phyloP scores from a whole-genome alignment of 2,113 vertebrate genomes.

The mouse (Mus musculus) region GRCm39 chr7:92509501-92510000 shows the following conservation, averaged over 20 bases:
- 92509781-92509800: constrained; percentile 21
- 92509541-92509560: constrained; percentile 56
- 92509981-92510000: background rate
- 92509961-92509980: background rate
- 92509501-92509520: constrained; percentile 73
- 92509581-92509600: constrained; percentile 47
- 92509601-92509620: background rate
- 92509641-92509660: constrained; percentile 3
- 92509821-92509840: background rate
- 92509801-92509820: constrained; percentile 44
- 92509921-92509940: background rate
- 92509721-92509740: constrained; percentile 49
- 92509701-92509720: background rate
- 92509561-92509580: constrained; percentile 47
- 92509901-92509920: constrained; percentile 11
- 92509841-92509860: background rate
- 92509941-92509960: constrained; percentile 23
- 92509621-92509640: background rate
- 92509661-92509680: background rate
- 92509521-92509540: constrained; percentile 80
- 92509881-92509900: background rate
- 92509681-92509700: constrained; percentile 41
- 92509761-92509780: constrained; percentile 19
- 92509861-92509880: constrained; percentile 43
- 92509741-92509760: constrained; percentile 10